Conservation (phyloP, 2,888 invertebrate genomes). For the Tenthredo scrophulariae region DNA sequence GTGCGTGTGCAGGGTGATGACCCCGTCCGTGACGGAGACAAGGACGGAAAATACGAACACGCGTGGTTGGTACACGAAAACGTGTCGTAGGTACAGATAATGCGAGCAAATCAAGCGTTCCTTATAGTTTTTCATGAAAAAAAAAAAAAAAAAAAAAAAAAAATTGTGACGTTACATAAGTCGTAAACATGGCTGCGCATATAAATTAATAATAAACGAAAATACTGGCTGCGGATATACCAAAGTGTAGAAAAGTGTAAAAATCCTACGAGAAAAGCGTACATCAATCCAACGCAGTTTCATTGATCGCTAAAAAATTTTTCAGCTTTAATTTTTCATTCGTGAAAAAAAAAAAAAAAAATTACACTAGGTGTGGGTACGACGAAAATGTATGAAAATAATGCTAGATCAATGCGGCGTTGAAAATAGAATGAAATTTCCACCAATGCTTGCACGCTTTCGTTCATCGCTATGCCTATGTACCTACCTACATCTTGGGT, state of each 20-base stretch:
- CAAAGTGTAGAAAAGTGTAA: neutral
- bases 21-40: constrained; percentile 43
- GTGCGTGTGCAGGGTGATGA: constrained; percentile 43
- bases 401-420: neutral
- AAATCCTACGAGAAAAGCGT: too few species aligned
- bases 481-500: neutral
- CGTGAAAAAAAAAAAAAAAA: neutral
- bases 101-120: constrained; percentile 9
- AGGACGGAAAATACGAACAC: constrained; percentile 36
- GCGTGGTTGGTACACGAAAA: constrained; percentile 40
- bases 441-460: neutral
- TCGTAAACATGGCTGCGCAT: neutral
- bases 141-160: neutral
- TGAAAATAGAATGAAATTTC: constrained; percentile 8
- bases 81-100: constrained; percentile 36
- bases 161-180: neutral
- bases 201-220: too few species aligned
- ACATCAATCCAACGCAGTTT: too few species aligned
- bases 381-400: neutral
- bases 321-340: neutral
- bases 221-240: too few species aligned
- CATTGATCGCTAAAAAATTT: neutral
- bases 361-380: neutral
- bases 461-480: neutral
- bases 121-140: neutral